Base-by-base conservation (phyloP, 2,888 invertebrate genomes). In the Caenorhabditis auriculariae region DNA sequence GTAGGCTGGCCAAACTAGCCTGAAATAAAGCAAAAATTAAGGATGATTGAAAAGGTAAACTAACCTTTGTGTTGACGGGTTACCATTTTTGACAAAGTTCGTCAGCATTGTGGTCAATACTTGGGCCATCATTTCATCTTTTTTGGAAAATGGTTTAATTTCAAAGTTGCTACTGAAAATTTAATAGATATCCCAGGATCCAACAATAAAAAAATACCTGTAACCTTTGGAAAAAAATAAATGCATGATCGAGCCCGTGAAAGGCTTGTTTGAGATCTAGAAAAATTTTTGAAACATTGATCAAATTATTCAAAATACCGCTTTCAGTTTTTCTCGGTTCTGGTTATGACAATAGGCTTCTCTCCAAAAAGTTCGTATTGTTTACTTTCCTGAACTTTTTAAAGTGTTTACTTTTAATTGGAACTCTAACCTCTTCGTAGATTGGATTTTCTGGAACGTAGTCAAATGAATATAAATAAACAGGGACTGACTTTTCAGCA, bases 221-320 rank as follows among this genome's bases (percentile, higher is more conserved):
- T 82, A 81, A 19, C 81, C 81, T 41, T 69, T 54, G 1, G 76
- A 72, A 67, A 81, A n/a, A 81, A 27, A 81, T 77, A 66, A 74
- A 81, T 6, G 80, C 77, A 55, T 81, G 81, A 57, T 81, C 81
- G 23, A 81, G 55, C 1, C 81, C 81, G 41, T 81, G 81, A 54
- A 80, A 81, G 12, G 81, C 76, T 32, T 71, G 35, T 35, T 65
- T 55, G 43, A 63, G 58, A 4, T 62, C 75, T 73, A 42, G 26
- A 50, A 12, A 12, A 21, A 9, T 27, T 4, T 6, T 9, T 27
- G 17, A 49, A 38, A n/a, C 15, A n/a, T 38, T 26, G 4, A 39
- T 24, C 23, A 1, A 23, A n/a, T n/a, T 7, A 37, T 21, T 35
- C 38, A 21, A 38, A 38, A 37, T 4, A 29, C 29, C 41, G 45